Base-by-base conservation (phyloP, 2,113 vertebrate species). In the Porphyrio hochstetteri region DNA sequence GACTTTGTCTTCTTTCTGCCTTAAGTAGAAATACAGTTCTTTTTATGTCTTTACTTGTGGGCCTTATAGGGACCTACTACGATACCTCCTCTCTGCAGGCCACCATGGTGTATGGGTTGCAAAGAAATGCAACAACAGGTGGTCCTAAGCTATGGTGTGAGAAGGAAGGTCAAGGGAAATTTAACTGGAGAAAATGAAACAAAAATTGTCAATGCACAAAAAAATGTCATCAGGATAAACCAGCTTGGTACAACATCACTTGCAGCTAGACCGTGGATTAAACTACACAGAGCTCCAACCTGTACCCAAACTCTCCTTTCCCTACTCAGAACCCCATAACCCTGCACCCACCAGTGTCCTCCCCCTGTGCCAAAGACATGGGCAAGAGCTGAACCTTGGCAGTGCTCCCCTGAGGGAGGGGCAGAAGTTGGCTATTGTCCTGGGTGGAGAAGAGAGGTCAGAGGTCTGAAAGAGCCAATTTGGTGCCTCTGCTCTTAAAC, bases 21-120 rank as follows among this genome's bases (percentile, higher is more conserved):
- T 67, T 78, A 77, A n/a, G 33, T 2, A 88, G 5, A 50, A 69
- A 75, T 85, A 31, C 2, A 14, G 6, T 4, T 57, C 1, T 44
- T 65, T 57, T 46, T 36, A 20, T 16, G 4, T 4, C 56, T 86
- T 42, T 59, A 50, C 14, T 16, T 23, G 4, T 29, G 8, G 18
- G 2, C 3, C 5, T 10, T 4, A 7, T 13, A 63, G 19, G 42
- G 7, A 56, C 0, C 11, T 75, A 13, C 10, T 36, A 4, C 4
- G 3, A 64, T 46, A 57, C 36, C 5, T 59, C 5, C 17, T 5
- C 36, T 17, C 29, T 31, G 29, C 2, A 35, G 25, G 15, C 2
- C 3, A 88, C 31, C 0, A 27, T 3, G 10, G 19, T 9, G 17
- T 5, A 57, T 53, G 25, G 40, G 29, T 59, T 63, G 35, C 50